Percentiles rank a stretch among this genome's conserved stretches.
Evolutionary conservation across 2,888 invertebrate species (phyloP).

Genomic region (Sepiola atlantica): DNA sequence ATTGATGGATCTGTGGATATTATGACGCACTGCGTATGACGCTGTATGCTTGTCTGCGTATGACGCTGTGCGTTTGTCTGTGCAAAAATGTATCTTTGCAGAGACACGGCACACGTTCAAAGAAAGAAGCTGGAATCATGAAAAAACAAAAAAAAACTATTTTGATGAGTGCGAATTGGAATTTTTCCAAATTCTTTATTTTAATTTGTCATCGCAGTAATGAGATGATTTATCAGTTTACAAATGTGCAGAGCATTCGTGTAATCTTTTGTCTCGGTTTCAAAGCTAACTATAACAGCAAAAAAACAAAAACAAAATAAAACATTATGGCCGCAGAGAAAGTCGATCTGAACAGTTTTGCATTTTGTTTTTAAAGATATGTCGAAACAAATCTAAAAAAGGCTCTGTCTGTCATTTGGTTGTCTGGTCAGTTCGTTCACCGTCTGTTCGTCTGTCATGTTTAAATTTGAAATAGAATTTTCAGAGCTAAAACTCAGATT

Average conservation of each 20-base stretch:
- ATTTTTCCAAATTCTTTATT: not conserved
- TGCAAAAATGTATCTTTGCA: not conserved
- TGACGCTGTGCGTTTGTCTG: not conserved
- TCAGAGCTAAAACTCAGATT: too few species aligned
- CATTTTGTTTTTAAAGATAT: too few species aligned
- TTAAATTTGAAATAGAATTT: too few species aligned
- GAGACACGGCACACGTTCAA: not conserved
- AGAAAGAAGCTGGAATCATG: not conserved
- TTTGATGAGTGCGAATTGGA: not conserved
- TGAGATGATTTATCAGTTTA: slow-evolving; percentile 21
- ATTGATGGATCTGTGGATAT: not conserved
- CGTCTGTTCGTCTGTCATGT: too few species aligned
- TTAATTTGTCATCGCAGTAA: not conserved
- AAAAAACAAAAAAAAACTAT: not conserved
- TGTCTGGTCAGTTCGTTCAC: too few species aligned
- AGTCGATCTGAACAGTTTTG: not conserved
- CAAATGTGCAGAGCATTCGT: not conserved
- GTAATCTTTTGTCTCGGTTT: slow-evolving; percentile 8
- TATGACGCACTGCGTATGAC: not conserved
- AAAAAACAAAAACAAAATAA: not conserved
- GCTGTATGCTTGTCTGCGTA: not conserved
- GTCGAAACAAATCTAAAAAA: too few species aligned
- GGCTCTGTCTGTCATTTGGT: too few species aligned
- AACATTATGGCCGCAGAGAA: not conserved
- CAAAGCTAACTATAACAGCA: not conserved